Evolutionary conservation across 2,797 vertebrate species (phyloP).

Genomic region (Xyrichtys novacula): DNA sequence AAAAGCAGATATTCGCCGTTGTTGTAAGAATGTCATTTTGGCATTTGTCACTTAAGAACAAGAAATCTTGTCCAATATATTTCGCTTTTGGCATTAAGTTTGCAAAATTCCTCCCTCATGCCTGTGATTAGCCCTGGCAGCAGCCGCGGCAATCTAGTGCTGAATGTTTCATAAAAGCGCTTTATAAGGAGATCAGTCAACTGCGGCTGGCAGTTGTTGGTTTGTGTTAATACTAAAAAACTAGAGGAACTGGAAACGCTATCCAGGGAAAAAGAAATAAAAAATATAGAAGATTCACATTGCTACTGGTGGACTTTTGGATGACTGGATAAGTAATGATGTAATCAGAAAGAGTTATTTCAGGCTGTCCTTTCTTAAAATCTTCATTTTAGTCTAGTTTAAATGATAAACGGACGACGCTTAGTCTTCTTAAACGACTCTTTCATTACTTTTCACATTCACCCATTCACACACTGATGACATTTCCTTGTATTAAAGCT

Average conservation of each 20-base stretch:
- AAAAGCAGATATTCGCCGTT: not conserved
- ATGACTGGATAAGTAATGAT: not conserved
- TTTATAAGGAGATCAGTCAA: slow-evolving; percentile 66
- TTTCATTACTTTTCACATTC: too few relatives aligned
- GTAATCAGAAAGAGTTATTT: too few relatives aligned
- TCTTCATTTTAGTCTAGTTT: too few relatives aligned
- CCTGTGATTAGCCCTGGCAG: slow-evolving; percentile 63
- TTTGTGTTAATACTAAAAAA: slow-evolving; percentile 17
- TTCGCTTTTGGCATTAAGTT: slow-evolving; percentile 38
- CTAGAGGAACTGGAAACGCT: not conserved
- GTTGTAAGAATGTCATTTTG: slow-evolving; percentile 9
- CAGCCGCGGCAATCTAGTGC: slow-evolving; percentile 33
- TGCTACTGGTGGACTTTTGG: slow-evolving; percentile 5
- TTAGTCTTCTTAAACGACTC: too few relatives aligned
- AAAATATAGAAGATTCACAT: too few relatives aligned
- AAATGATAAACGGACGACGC: too few relatives aligned
- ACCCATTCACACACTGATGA: too few relatives aligned
- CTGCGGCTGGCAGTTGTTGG: slow-evolving; percentile 37
- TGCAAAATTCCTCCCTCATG: slow-evolving; percentile 46
- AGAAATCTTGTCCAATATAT: slow-evolving; percentile 36
- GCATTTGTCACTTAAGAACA: slow-evolving; percentile 29
- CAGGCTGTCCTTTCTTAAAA: too few relatives aligned
- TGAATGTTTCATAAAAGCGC: slow-evolving; percentile 46
- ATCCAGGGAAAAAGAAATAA: not conserved
- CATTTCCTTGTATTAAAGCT: too few relatives aligned